Evolutionary conservation across 2,888 invertebrate species (phyloP).

Genomic region (Colletes collaris): DNA sequence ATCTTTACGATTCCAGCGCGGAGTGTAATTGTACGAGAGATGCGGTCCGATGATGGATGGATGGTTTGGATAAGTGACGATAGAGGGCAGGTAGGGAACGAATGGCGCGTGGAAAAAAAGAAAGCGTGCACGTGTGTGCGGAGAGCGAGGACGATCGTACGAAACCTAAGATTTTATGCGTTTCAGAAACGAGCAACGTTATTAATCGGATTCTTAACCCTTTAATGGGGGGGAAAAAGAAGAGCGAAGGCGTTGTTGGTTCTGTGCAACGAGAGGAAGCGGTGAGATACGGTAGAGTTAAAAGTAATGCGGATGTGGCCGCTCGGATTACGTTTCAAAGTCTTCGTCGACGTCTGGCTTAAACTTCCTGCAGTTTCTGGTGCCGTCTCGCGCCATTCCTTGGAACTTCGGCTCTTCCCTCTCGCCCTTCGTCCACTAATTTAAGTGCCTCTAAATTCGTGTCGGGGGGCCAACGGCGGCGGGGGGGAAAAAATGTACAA

Average conservation of each 20-base stretch:
- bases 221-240: background rate
- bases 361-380: constrained; percentile 48
- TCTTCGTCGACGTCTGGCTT: constrained; percentile 51
- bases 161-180: too few species aligned
- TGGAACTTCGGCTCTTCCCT: constrained; percentile 8
- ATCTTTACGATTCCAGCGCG: too few species aligned
- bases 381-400: constrained; percentile 36
- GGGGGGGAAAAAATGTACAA: background rate
- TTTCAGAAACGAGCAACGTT: too few species aligned
- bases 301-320: constrained; percentile 69
- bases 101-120: too few species aligned
- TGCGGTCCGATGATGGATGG: too few species aligned
- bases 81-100: too few species aligned
- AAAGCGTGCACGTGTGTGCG: too few species aligned
- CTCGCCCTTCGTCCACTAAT: constrained; percentile 61
- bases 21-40: too few species aligned
- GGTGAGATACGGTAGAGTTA: constrained; percentile 37
- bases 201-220: too few species aligned
- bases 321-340: constrained; percentile 66
- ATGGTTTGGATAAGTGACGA: too few species aligned
- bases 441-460: constrained; percentile 75
- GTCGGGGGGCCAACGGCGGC: constrained; percentile 27
- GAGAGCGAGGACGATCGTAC: too few species aligned
- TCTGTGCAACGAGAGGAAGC: background rate
- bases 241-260: background rate